phyloP scores from a whole-genome alignment of 53 echinoderm and acorn worm genomes.

The Paracentrotus lividus region DNA sequence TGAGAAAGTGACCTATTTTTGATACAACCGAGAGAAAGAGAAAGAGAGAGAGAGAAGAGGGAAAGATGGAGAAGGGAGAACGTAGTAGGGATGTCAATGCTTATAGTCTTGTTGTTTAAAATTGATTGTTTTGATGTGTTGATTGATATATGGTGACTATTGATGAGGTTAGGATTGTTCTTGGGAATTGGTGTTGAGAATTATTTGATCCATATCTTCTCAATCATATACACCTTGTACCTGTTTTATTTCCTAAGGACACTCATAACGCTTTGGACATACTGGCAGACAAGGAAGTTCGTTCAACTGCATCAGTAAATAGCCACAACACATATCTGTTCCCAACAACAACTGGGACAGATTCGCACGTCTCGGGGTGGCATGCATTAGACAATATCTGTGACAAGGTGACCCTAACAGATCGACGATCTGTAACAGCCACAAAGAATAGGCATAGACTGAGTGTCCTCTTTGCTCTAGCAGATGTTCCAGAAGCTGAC shows the following conservation, averaged over 20 bases:
- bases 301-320: constrained; percentile 39
- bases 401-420: constrained; percentile 59
- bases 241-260: constrained; percentile 75
- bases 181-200: no score
- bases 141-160: no score
- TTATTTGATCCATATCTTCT: no score
- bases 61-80: no score
- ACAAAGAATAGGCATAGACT: constrained; percentile 79
- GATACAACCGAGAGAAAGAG: no score
- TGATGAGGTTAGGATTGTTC: no score
- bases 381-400: constrained; percentile 71
- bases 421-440: constrained; percentile 66
- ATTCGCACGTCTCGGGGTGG: constrained; percentile 80
- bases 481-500: constrained; percentile 78
- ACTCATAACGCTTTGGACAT: constrained; percentile 65
- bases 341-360: constrained; percentile 60
- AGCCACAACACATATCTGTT: constrained; percentile 71
- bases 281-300: constrained; percentile 33
- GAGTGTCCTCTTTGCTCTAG: constrained; percentile 76
- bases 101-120: no score
- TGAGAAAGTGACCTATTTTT: no score
- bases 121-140: no score
- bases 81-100: no score
- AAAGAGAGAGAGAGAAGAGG: no score
- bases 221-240: constrained; percentile 74